Percentiles rank a stretch among this genome's conserved stretches.
Conservation (phyloP, 2,888 invertebrate genomes). For the Deroplatys truncata region DNA sequence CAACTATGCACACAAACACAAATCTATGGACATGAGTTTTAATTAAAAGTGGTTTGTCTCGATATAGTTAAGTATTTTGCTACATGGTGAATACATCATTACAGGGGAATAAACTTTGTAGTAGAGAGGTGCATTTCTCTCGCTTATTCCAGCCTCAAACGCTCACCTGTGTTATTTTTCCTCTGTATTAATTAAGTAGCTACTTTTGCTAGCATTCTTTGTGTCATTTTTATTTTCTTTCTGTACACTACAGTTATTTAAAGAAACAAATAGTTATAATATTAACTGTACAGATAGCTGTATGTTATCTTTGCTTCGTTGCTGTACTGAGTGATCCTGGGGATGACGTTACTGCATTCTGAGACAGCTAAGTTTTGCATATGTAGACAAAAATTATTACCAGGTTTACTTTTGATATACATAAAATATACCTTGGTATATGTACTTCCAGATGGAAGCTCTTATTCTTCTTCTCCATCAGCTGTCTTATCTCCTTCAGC, state of each 20-base stretch:
- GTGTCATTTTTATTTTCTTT: slow-evolving; percentile 2
- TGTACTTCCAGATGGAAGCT: not conserved
- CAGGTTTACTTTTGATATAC: not conserved
- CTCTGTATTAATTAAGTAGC: not conserved
- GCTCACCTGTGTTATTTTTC: not conserved
- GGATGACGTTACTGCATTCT: not conserved
- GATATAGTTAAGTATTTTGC: not conserved
- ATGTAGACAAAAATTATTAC: not conserved
- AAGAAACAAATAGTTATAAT: not conserved
- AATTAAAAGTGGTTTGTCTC: not conserved
- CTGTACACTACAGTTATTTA: not conserved
- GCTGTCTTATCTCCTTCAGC: slow-evolving; percentile 8
- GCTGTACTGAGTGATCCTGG: not conserved
- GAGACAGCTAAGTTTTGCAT: slow-evolving; percentile 3
- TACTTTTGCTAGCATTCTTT: not conserved
- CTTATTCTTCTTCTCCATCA: not conserved
- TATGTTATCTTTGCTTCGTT: not conserved
- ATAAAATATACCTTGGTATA: not conserved
- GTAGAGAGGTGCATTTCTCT: not conserved
- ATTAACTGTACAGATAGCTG: slow-evolving; percentile 5
- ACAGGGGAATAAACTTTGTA: not conserved
- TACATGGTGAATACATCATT: not conserved
- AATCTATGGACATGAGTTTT: not conserved
- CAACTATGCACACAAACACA: not conserved
- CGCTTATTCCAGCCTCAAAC: not conserved